Percentiles rank a stretch among this genome's conserved stretches.
These are phyloP conservation scores for Bucorvus abyssinicus DNA, from an alignment of 2,797 vertebrate species.

Conservation along the genomic window DNA sequence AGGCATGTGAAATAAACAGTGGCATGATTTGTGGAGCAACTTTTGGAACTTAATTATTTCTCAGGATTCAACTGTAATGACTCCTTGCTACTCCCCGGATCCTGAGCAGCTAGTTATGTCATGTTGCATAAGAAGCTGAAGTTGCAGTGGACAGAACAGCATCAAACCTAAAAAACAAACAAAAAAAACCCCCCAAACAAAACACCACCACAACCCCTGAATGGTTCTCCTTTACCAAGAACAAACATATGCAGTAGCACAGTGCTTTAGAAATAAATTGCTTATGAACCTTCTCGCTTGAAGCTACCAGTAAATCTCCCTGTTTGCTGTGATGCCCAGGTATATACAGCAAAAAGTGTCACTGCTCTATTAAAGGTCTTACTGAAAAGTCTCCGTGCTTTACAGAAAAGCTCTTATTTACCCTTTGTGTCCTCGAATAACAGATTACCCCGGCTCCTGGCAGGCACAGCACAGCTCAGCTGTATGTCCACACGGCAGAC, in stretches of 20 bases:
- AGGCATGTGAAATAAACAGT: neutral
- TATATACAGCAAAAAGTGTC: conserved; percentile 20
- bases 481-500: neutral
- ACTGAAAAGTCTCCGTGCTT: conserved; percentile 23
- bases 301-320: conserved; percentile 40
- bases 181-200: no score
- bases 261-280: conserved; percentile 34
- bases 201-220: neutral
- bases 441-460: conserved; percentile 1
- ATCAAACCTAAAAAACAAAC: neutral
- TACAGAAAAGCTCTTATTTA: conserved; percentile 51
- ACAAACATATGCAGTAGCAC: neutral
- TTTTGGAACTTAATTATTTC: conserved; percentile 8
- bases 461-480: conserved; percentile 2
- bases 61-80: neutral
- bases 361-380: conserved; percentile 29
- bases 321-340: conserved; percentile 34
- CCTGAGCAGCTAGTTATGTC: neutral
- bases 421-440: neutral
- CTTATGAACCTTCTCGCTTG: conserved; percentile 18
- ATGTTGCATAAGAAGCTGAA: neutral
- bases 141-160: neutral
- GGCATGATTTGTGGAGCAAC: neutral
- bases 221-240: neutral
- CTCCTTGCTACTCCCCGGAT: neutral